Evolutionary conservation across 37 sponge, comb jelly and placozoan species (phyloP), one percentile per base, ranked within the genome.

Genomic region (Theonella swinhoei): DNA sequence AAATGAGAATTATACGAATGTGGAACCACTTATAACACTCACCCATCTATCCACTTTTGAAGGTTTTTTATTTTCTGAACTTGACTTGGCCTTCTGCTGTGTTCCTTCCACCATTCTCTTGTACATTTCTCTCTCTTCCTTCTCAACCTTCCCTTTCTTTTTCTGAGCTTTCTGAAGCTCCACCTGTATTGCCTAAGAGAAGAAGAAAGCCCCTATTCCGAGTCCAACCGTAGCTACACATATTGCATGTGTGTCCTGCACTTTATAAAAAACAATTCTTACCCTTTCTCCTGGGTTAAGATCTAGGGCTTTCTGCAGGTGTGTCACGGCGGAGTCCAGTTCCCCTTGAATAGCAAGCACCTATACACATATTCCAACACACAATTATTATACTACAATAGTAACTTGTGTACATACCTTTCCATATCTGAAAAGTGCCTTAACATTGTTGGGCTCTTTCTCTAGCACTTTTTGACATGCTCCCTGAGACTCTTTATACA

Each of bases 361-460:
- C 87, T 87, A 54, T 26, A 42, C 68, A 79, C 42, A 62, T 34
- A 78, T 39, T 38, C 38, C 1, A 40, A 28, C 60, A 3, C 59
- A 5, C 71, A 43, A 7, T 8, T 20, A 22, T 40, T n/a, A n/a
- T n/a, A n/a, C n/a, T n/a, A n/a, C n/a, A n/a, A n/a, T n/a, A n/a
- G n/a, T n/a, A n/a, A n/a, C n/a, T n/a, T n/a, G n/a, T n/a, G n/a
- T n/a, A 33, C 37, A 54, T 29, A 90, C 94, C 81, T 89, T 94
- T 14, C 91, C 90, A 37, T 62, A 63, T 42, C 94, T 39, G 38
- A 76, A 94, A 3, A 87, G 79, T n/a, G 94, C 94, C 35, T 90
- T 94, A 29, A 87, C 88, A 68, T 94, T 94, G 54, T 79, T 67
- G 38, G 84, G 72, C 34, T 89, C 91, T 59, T 70, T 26, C 32